Evolutionary conservation across 2,888 invertebrate species (phyloP).

Genomic region (Melinopterus prodromus): DNA sequence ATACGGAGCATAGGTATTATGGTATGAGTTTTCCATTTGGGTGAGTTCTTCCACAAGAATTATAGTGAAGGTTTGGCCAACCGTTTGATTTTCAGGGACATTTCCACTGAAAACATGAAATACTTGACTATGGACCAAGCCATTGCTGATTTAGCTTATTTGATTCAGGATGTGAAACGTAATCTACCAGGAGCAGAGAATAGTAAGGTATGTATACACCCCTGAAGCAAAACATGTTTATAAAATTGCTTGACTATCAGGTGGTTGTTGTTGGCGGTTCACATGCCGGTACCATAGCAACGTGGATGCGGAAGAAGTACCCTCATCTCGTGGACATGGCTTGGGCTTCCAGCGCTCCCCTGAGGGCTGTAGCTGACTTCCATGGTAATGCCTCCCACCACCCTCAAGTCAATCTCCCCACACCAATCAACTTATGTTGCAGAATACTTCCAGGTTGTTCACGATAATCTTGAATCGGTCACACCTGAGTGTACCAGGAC

Average conservation of each 20-base stretch:
- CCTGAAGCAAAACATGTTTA: too few species aligned
- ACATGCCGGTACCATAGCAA: constrained; percentile 46
- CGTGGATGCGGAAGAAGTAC: constrained; percentile 46
- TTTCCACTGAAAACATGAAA: constrained; percentile 66
- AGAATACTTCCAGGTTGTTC: constrained; percentile 67
- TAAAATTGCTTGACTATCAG: too few species aligned
- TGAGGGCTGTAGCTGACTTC: constrained; percentile 45
- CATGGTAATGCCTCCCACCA: constrained; percentile 36
- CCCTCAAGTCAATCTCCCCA: too few species aligned
- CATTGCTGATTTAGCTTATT: constrained; percentile 71
- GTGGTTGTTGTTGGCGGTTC: constrained; percentile 48
- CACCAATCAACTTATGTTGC: constrained; percentile 39
- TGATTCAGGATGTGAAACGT: constrained; percentile 62
- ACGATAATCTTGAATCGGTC: constrained; percentile 56
- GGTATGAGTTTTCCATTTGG: constrained; percentile 75
- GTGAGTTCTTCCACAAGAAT: constrained; percentile 61
- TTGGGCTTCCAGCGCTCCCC: constrained; percentile 46
- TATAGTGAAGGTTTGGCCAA: too few species aligned
- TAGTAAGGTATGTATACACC: constrained; percentile 38
- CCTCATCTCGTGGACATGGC: constrained; percentile 45
- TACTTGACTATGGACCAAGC: constrained; percentile 73
- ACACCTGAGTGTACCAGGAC: constrained; percentile 57
- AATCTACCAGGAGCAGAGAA: constrained; percentile 30
- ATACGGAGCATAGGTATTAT: constrained; percentile 85
- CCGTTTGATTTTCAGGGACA: constrained; percentile 48